Evolutionary conservation across 2,888 invertebrate species (phyloP), one percentile per base, ranked within the genome.

Genomic region (Iphiclides podalirius): DNA sequence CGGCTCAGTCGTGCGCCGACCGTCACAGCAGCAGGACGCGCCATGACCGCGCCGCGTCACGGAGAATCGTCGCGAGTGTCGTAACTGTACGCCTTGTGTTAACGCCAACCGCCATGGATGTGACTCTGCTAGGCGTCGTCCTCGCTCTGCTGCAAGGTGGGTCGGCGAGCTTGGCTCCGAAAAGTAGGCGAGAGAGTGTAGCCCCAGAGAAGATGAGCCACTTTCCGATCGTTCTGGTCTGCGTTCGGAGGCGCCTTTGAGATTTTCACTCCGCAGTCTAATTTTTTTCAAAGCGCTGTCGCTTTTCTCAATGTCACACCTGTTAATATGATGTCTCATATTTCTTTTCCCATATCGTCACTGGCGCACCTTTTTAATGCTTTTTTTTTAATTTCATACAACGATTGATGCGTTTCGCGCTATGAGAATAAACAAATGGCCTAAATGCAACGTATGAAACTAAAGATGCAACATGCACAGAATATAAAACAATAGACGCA

Each of bases 91-190:
- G 52, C 60, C 57, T 64, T 68, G 69, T 74, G 77, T 71, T 68
- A 72, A 68, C 63, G 64, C 69, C 63, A 77, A 64, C 69, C 63
- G 77, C 58, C 61, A 85, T 85, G 84, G 82, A 81, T 82, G 72
- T 79, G 69, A 52, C 76, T 57, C 69, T 69, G 61, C 62, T 74
- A 47, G 68, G 66, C 70, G 61, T 69, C 54, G 56, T 72, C 52
- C 43, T 78, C 58, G 51, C 66, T 57, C 53, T 80, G 33, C 44
- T 75, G 20, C 73, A 73, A 79, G 83, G 83, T 83, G 51, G 52
- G 57, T 58, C 11, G 4, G n/a, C n/a, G n/a, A n/a, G n/a, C n/a
- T n/a, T n/a, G n/a, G n/a, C 3, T 20, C 20, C 6, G 20, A 4
- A 6, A 20, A 51, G 51, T 56, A 52, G 52, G 47, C 44, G 47